Conservation (phyloP, 2,113 vertebrate species). For the Sphaerodactylus townsendi region DNA sequence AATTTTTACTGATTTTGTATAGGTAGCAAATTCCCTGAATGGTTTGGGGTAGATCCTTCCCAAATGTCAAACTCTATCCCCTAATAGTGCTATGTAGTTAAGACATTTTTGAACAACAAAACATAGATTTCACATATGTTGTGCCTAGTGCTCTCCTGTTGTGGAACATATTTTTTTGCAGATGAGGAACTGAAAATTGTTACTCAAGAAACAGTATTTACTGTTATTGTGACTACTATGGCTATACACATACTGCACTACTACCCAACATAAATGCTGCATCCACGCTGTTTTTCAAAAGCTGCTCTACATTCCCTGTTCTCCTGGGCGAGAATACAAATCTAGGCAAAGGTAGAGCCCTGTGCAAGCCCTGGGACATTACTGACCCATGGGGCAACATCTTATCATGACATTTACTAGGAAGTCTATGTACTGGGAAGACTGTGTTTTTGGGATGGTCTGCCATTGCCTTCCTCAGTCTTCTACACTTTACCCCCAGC, state of each 20-base stretch:
- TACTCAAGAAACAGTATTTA: background rate
- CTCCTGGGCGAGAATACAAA: background rate
- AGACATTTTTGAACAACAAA: background rate
- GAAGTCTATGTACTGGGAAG: too few species aligned
- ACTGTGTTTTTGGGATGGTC: too few species aligned
- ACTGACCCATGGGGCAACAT: too few species aligned
- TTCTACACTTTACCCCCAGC: too few species aligned
- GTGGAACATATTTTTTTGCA: background rate
- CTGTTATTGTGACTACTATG: background rate
- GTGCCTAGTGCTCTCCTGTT: background rate
- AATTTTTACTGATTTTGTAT: background rate
- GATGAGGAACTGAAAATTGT: background rate
- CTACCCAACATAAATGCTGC: background rate
- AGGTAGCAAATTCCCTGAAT: background rate
- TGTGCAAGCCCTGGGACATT: too few species aligned
- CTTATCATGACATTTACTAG: too few species aligned
- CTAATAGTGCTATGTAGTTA: background rate
- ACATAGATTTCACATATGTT: too few species aligned
- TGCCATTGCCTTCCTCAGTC: too few species aligned
- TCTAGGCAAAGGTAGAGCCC: too few species aligned
- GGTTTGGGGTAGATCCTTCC: background rate
- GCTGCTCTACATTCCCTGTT: background rate
- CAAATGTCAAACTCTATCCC: background rate
- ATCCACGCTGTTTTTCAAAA: background rate
- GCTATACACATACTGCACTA: too few species aligned